Percentiles rank a stretch among this genome's conserved stretches.
Conservation (phyloP, 2,888 invertebrate genomes). For the Chesias legatella region DNA sequence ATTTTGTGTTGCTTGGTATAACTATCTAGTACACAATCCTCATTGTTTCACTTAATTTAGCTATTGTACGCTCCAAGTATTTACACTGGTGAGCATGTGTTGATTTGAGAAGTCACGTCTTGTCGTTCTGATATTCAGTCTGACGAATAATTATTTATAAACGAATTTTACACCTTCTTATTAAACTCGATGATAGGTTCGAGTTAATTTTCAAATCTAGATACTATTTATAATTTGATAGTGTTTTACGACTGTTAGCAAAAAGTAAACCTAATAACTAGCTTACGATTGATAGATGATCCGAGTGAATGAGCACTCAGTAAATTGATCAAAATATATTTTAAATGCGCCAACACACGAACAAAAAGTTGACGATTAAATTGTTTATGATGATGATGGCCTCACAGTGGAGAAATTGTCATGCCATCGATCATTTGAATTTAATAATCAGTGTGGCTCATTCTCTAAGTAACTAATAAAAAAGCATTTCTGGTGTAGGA, state of each 20-base stretch:
- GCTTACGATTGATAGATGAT: slow-evolving; percentile 68
- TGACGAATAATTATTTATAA: slow-evolving; percentile 8
- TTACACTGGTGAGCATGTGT: slow-evolving; percentile 63
- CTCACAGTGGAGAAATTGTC: slow-evolving; percentile 54
- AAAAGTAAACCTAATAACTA: slow-evolving; percentile 44
- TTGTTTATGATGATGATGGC: slow-evolving; percentile 48
- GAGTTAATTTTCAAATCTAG: slow-evolving; percentile 7
- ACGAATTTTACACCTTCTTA: slow-evolving; percentile 7
- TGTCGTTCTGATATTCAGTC: slow-evolving; percentile 9
- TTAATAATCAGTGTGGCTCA: slow-evolving; percentile 51
- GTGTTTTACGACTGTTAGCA: slow-evolving; percentile 10
- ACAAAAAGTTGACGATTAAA: slow-evolving; percentile 58
- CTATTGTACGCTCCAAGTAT: slow-evolving; percentile 71
- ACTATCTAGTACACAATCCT: slow-evolving; percentile 67
- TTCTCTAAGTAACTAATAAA: slow-evolving; percentile 40
- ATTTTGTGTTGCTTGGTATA: slow-evolving; percentile 68
- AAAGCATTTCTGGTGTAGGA: slow-evolving; percentile 20
- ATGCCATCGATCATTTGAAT: slow-evolving; percentile 54
- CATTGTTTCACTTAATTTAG: slow-evolving; percentile 77
- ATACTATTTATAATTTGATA: slow-evolving; percentile 4
- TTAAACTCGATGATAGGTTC: slow-evolving; percentile 8
- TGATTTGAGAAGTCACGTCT: slow-evolving; percentile 37
- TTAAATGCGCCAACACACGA: slow-evolving; percentile 53
- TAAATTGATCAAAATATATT: slow-evolving; percentile 65
- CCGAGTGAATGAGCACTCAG: slow-evolving; percentile 45